Evolutionary conservation across 2,797 vertebrate genomes (phyloP), one percentile per base, ranked within the genome.

Genomic region (Heteromormyrus szaboi): DNA sequence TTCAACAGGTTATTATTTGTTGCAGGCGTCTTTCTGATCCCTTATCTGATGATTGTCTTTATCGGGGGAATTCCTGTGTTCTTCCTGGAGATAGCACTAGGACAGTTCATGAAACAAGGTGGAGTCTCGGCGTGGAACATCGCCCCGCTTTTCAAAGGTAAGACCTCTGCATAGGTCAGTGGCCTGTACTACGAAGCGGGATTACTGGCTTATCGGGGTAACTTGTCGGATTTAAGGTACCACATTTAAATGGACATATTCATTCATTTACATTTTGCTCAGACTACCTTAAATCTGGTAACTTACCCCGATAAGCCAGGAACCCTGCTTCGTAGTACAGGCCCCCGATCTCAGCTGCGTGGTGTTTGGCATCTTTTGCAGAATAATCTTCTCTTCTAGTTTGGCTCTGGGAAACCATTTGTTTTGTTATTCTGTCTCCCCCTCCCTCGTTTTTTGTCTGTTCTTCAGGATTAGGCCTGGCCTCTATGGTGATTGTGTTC

Each of bases 31-130:
- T 98, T 98, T 93, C 95, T 98, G 92, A 98, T 98, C 92, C 97
- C 97, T 41, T 98, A 98, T 92, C 90, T 97, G 93, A 92, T 98
- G 92, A 96, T 97, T 56, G 97, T 98, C 89, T 96, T 98, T 91
- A 95, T 98, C 44, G 97, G 97, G 1, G 97, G 97, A 68, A 97
- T 98, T 90, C 97, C 97, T 0, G 97, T 98, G 91, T 98, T 98
- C 95, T 98, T 98, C 94, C 94, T 98, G 93, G 97, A 98, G 94
- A 97, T 98, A 89, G 97, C 97, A 37, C 93, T 98, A 92, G 97
- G 97, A 87, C 97, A 98, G 93, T 98, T 98, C 93, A 98, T 98
- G 97, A 98, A 98, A 92, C 96, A 97, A 92, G 97, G 97, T 89
- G 97, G 97, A 22, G 96, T 98, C 86, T 96, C 96, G 86, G 97